phyloP scores from a whole-genome alignment of 2,797 vertebrate genomes.

The Cryptoblepharus egeriae region DNA sequence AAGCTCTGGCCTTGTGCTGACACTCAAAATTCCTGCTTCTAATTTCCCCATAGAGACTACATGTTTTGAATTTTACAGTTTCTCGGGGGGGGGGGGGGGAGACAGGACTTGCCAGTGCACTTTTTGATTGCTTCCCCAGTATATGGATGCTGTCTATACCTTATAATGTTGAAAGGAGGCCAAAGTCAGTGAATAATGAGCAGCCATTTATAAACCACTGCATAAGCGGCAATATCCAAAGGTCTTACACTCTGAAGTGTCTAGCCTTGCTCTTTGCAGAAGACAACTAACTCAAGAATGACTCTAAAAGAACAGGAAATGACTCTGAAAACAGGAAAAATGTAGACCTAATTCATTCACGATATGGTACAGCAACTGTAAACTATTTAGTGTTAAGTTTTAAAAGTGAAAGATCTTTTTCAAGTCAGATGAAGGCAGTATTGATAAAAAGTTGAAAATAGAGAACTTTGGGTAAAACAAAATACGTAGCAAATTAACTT shows the following conservation, averaged over 20 bases:
- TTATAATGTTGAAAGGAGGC: background rate
- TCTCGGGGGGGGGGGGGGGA: too few species aligned
- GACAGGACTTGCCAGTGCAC: too few species aligned
- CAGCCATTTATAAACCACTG: background rate
- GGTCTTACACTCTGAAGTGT: slow-evolving; percentile 39
- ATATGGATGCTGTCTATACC: too few species aligned
- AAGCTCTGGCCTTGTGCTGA: too few species aligned
- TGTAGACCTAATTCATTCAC: background rate
- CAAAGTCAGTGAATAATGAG: background rate
- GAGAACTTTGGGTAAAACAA: background rate
- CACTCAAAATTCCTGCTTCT: too few species aligned
- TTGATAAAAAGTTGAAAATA: background rate
- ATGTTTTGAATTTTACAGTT: too few species aligned
- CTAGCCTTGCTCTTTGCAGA: slow-evolving; percentile 5
- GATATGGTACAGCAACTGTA: background rate
- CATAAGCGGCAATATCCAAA: slow-evolving; percentile 41
- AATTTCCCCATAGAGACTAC: too few species aligned
- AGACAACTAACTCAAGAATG: background rate
- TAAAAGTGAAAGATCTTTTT: too few species aligned
- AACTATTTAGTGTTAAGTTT: background rate
- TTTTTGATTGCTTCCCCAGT: too few species aligned
- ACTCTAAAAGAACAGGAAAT: background rate
- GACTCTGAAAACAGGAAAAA: background rate
- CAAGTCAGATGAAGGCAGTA: background rate
- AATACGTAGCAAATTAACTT: background rate